These are phyloP conservation scores for Sipha flava DNA, from an alignment of 1,140 invertebrate species.

Conservation along the genomic window DNA sequence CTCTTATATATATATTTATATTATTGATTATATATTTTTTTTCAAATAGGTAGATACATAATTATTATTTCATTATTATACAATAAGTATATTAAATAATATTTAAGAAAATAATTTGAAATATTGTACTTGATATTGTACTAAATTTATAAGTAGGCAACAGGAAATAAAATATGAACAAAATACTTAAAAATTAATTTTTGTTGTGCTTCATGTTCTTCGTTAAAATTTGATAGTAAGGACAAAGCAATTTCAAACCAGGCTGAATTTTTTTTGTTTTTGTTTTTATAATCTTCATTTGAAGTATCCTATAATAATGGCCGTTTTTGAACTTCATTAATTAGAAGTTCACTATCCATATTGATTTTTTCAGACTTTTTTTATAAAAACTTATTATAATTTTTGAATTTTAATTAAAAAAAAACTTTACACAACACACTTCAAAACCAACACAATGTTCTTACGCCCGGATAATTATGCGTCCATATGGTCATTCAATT, in stretches of 20 bases:
- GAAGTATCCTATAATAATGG: not conserved
- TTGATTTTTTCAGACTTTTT: too few relatives aligned
- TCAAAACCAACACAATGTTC: not conserved
- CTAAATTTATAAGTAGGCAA: not conserved
- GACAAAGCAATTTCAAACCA: not conserved
- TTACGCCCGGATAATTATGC: not conserved
- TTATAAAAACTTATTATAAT: too few relatives aligned
- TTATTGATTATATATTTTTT: not conserved
- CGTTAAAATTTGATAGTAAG: not conserved
- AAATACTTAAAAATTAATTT: not conserved
- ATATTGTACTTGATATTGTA: not conserved
- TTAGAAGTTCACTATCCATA: not conserved
- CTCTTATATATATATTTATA: not conserved
- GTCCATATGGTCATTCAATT: not conserved
- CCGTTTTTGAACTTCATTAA: not conserved
- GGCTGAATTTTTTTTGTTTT: not conserved
- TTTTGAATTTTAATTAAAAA: too few relatives aligned
- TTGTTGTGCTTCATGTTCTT: not conserved
- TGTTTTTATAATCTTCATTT: not conserved
- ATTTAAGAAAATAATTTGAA: not conserved
- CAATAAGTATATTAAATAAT: not conserved
- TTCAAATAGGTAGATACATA: not conserved
- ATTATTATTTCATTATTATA: not conserved
- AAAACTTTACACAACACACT: not conserved
- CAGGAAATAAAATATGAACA: not conserved